Percentiles rank a stretch among this genome's conserved stretches.
Conservation (phyloP, 2,888 invertebrate species). For the Synergus laeviventris region DNA sequence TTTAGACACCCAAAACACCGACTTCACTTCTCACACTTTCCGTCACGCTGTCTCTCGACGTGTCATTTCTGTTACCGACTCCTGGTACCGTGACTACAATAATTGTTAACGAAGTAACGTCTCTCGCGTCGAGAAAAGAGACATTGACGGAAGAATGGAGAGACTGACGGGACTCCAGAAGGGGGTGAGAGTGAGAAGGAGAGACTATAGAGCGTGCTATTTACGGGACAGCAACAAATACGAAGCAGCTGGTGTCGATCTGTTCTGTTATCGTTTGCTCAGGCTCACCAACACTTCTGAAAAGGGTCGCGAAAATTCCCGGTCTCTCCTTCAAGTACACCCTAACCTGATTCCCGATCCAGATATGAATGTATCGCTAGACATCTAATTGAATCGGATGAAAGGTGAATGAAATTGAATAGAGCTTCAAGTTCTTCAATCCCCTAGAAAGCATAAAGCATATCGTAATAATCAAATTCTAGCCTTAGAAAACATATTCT, state of each 20-base stretch:
- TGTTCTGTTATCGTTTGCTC: conserved; percentile 69
- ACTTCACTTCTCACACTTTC: conserved; percentile 65
- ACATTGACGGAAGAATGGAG: conserved; percentile 54
- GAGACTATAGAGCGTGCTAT: conserved; percentile 61
- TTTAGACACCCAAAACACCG: conserved; percentile 62
- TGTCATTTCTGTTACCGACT: conserved; percentile 70
- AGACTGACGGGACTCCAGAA: conserved; percentile 52
- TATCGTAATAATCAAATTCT: not conserved
- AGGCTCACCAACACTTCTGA: conserved; percentile 51
- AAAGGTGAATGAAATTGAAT: conserved; percentile 26
- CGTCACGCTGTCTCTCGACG: conserved; percentile 71
- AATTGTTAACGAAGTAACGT: conserved; percentile 70
- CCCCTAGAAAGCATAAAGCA: not conserved
- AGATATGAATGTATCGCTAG: conserved; percentile 37
- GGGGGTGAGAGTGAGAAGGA: conserved; percentile 46
- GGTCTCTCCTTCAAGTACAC: conserved; percentile 48
- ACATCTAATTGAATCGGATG: conserved; percentile 29
- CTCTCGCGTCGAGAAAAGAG: conserved; percentile 53
- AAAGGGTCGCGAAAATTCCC: conserved; percentile 52
- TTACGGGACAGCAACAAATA: conserved; percentile 72
- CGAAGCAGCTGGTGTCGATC: conserved; percentile 74
- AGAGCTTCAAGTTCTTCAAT: not conserved
- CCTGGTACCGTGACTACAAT: conserved; percentile 72
- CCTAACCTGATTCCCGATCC: conserved; percentile 12
- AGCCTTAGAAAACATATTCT: not conserved